Conservation (phyloP, 2,888 invertebrate genomes). For the Creontiades dilutus region DNA sequence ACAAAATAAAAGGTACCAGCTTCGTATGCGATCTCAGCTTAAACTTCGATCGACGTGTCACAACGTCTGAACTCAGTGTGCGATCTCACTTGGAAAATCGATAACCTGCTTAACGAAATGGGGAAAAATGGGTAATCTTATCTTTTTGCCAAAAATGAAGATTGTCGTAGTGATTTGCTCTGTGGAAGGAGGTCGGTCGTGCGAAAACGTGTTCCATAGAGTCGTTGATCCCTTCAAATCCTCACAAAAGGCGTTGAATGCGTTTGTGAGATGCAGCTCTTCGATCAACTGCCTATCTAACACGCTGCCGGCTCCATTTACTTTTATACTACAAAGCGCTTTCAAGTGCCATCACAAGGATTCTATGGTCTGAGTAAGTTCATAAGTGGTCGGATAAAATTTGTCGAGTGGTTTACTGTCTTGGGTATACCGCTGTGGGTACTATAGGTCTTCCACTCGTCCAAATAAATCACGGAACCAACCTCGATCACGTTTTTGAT, state of each 20-base stretch:
- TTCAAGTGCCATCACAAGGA: background rate
- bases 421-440: background rate
- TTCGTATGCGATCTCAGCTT: too few species aligned
- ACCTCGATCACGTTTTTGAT: background rate
- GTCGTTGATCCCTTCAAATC: background rate
- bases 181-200: conserved; percentile 45
- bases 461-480: background rate
- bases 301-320: conserved; percentile 42
- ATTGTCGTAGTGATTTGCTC: conserved; percentile 44
- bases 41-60: too few species aligned
- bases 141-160: conserved; percentile 26
- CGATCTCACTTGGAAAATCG: too few species aligned
- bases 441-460: background rate
- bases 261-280: too few species aligned
- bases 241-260: too few species aligned
- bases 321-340: conserved; percentile 28
- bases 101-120: background rate
- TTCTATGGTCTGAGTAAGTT: background rate
- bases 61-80: conserved; percentile 18
- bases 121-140: background rate
- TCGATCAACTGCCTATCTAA: background rate
- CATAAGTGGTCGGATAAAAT: background rate
- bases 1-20: too few species aligned
- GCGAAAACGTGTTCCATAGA: conserved; percentile 1
- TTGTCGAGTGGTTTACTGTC: conserved; percentile 37